Evolutionary conservation across 2,888 invertebrate genomes (phyloP).

Genomic region (Sceliomorpha sp.): DNA sequence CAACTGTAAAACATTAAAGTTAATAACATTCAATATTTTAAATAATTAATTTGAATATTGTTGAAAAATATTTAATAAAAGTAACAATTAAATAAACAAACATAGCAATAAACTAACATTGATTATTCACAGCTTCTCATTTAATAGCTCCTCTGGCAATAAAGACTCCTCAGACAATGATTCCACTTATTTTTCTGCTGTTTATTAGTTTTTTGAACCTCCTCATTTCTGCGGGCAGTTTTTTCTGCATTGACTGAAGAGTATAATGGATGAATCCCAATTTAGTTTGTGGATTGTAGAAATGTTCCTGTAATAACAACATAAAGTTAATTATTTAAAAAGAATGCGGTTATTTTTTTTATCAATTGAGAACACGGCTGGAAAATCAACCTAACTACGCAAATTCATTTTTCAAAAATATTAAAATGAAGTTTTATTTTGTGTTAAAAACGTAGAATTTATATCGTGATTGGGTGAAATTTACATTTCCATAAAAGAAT

Average conservation of each 20-base stretch:
- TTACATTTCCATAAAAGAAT: slow-evolving; percentile 1
- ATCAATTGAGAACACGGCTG: too few species aligned
- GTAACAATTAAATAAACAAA: too few species aligned
- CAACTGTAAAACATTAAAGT: too few species aligned
- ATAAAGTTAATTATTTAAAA: too few species aligned
- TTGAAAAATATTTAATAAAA: too few species aligned
- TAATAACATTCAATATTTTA: too few species aligned
- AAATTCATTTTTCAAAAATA: slow-evolving; percentile 2
- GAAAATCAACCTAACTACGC: slow-evolving; percentile 4
- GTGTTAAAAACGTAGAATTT: slow-evolving; percentile 2
- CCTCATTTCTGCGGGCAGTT: slow-evolving; percentile 3
- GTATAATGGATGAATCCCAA: slow-evolving; percentile 13
- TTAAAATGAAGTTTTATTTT: slow-evolving; percentile 4
- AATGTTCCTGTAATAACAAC: too few species aligned
- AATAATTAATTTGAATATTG: neutral
- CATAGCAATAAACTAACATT: slow-evolving; percentile 3
- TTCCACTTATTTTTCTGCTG: too few species aligned
- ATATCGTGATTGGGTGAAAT: neutral
- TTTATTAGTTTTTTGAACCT: slow-evolving; percentile 6
- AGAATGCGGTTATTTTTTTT: too few species aligned
- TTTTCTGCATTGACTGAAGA: slow-evolving; percentile 4
- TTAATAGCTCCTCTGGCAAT: slow-evolving; percentile 5
- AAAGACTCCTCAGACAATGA: neutral
- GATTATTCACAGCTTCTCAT: slow-evolving; percentile 2
- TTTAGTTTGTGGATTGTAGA: too few species aligned